Evolutionary conservation across 1,140 invertebrate genomes (phyloP).

Genomic region (Micrasema longulum): DNA sequence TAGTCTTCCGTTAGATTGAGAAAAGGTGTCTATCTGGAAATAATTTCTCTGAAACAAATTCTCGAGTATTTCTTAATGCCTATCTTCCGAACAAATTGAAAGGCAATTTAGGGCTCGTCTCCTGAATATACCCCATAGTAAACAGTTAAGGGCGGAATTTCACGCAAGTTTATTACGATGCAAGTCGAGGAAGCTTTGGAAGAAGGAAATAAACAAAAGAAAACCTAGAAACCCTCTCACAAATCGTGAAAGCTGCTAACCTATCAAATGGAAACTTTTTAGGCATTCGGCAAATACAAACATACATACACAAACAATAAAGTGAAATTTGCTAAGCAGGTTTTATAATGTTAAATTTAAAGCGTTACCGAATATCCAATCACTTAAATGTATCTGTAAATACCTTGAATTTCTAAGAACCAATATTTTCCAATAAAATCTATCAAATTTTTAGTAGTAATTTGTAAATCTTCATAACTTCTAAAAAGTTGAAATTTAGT

Average conservation of each 20-base stretch:
- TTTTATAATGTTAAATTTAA: too few species aligned
- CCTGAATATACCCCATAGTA: constrained; percentile 33
- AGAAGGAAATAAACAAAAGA: constrained; percentile 31
- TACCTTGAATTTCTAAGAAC: too few species aligned
- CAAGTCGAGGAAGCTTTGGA: constrained; percentile 26
- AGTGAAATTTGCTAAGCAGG: too few species aligned
- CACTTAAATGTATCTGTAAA: too few species aligned
- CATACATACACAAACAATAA: too few species aligned
- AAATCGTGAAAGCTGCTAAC: neutral
- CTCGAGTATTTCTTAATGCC: constrained; percentile 47
- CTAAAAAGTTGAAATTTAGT: too few species aligned
- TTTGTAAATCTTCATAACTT: too few species aligned
- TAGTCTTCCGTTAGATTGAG: neutral
- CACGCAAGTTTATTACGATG: constrained; percentile 47
- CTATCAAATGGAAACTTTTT: too few species aligned
- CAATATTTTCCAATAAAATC: too few species aligned
- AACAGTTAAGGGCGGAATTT: constrained; percentile 44
- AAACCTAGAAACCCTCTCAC: neutral
- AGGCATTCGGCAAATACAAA: neutral
- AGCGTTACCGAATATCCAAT: too few species aligned
- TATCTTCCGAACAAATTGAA: constrained; percentile 50
- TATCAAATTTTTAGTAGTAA: too few species aligned
- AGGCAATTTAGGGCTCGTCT: constrained; percentile 53
- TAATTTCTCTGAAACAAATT: constrained; percentile 46
- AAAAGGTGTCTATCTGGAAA: constrained; percentile 13